Percentiles rank a stretch among this genome's conserved stretches.
phyloP scores from a whole-genome alignment of 2,888 invertebrate species.

The Trachelus tabidus region DNA sequence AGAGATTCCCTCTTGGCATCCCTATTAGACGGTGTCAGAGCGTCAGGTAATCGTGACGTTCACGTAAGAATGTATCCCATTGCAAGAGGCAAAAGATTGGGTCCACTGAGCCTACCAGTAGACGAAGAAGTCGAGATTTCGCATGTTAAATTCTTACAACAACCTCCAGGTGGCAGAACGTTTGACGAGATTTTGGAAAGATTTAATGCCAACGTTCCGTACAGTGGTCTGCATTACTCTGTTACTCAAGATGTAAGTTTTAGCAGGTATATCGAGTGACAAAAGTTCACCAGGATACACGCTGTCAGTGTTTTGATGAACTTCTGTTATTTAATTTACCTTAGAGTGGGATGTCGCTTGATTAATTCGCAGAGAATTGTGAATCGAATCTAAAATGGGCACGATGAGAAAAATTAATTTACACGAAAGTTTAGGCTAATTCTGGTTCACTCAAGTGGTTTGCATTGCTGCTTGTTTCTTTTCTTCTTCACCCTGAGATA shows the following conservation, averaged over 20 bases:
- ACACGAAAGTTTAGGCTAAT: neutral
- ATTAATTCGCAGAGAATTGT: neutral
- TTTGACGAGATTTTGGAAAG: constrained; percentile 88
- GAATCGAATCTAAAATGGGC: neutral
- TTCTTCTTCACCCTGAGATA: neutral
- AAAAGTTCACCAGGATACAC: neutral
- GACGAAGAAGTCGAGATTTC: constrained; percentile 97
- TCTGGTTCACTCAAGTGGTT: constrained; percentile 20
- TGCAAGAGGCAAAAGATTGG: constrained; percentile 86
- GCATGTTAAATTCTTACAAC: constrained; percentile 83
- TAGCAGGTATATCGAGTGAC: neutral
- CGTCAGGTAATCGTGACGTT: constrained; percentile 96
- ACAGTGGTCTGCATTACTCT: constrained; percentile 96
- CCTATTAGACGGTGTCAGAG: constrained; percentile 94
- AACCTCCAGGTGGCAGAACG: constrained; percentile 73
- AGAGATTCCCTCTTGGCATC: constrained; percentile 96
- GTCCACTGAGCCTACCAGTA: constrained; percentile 88
- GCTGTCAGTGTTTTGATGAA: neutral
- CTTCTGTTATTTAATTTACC: neutral
- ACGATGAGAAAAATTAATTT: neutral
- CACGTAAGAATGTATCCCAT: constrained; percentile 90
- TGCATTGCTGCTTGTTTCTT: neutral
- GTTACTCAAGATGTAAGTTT: constrained; percentile 92
- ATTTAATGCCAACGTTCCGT: constrained; percentile 98
- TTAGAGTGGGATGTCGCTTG: neutral